These are phyloP conservation scores for Drosophila pachea DNA, from an alignment of 1,140 invertebrate species.

Conservation along the genomic window DNA sequence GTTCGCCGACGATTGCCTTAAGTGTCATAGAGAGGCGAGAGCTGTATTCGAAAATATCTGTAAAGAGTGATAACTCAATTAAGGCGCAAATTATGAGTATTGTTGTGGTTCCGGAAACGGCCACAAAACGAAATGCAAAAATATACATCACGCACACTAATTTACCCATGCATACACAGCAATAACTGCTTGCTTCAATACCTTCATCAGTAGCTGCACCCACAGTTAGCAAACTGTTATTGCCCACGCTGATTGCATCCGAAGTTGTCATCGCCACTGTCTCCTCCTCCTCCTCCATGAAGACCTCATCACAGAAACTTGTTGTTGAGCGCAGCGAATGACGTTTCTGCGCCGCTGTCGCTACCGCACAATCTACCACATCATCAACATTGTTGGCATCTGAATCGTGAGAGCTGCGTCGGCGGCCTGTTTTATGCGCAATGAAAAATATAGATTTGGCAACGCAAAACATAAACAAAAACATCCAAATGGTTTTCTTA, in stretches of 20 bases:
- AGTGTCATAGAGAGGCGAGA: slow-evolving; percentile 81
- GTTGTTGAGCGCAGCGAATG: slow-evolving; percentile 74
- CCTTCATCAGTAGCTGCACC: slow-evolving; percentile 57
- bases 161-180: slow-evolving; percentile 1
- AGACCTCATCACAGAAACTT: slow-evolving; percentile 77
- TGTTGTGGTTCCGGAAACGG: slow-evolving; percentile 23
- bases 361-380: slow-evolving; percentile 37
- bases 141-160: slow-evolving; percentile 1
- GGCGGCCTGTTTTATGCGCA: slow-evolving; percentile 48
- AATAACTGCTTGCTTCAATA: slow-evolving; percentile 43
- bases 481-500: slow-evolving; percentile 11
- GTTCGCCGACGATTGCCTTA: slow-evolving; percentile 83
- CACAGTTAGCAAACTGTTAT: slow-evolving; percentile 48
- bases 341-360: slow-evolving; percentile 59
- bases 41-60: slow-evolving; percentile 71
- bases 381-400: slow-evolving; percentile 51
- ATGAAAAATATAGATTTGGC: slow-evolving; percentile 22
- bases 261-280: slow-evolving; percentile 9
- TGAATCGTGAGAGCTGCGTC: slow-evolving; percentile 61
- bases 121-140: background rate
- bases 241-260: slow-evolving; percentile 51
- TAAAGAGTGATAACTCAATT: slow-evolving; percentile 28
- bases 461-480: slow-evolving; percentile 28
- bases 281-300: slow-evolving; percentile 54
- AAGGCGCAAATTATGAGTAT: slow-evolving; percentile 27